Percentiles rank a stretch among this genome's conserved stretches.
Evolutionary conservation across 2,888 invertebrate genomes (phyloP).

Genomic region (Proisotoma minuta): DNA sequence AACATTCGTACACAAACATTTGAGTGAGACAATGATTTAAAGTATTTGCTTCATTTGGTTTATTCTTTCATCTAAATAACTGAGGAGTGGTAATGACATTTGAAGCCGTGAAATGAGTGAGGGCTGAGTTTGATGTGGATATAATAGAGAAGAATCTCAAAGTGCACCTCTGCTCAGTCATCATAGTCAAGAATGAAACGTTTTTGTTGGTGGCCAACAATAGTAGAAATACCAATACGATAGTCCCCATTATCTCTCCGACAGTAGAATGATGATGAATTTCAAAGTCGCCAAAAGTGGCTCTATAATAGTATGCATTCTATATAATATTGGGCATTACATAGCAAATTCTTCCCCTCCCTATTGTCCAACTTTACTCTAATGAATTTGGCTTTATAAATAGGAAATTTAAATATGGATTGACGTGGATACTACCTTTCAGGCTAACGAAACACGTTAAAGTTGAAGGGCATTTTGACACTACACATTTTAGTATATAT

Average conservation of each 20-base stretch:
- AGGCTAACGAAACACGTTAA: too few relatives aligned
- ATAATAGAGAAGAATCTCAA: background rate
- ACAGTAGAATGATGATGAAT: background rate
- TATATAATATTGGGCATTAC: background rate
- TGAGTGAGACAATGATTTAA: too few relatives aligned
- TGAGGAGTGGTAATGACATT: constrained; percentile 1
- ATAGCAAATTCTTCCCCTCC: background rate
- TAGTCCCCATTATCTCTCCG: background rate
- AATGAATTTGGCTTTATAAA: too few relatives aligned
- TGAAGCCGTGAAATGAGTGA: constrained; percentile 8
- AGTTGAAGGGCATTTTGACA: too few relatives aligned
- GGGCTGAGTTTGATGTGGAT: background rate
- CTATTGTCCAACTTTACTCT: too few relatives aligned
- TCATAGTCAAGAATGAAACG: constrained; percentile 3
- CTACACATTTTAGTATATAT: too few relatives aligned
- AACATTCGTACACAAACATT: too few relatives aligned
- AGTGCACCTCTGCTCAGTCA: constrained; percentile 16
- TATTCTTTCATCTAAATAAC: background rate
- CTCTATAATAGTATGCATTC: background rate
- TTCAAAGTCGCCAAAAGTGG: background rate
- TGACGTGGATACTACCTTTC: too few relatives aligned
- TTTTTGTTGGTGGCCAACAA: background rate
- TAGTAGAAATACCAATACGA: constrained; percentile 2
- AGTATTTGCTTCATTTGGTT: background rate
- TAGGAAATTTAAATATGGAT: too few relatives aligned